A percentile compares a stretch with the other conserved stretches of the same genome.
Conservation (phyloP, 2,888 invertebrate species). For the Alloplasta piceator region DNA sequence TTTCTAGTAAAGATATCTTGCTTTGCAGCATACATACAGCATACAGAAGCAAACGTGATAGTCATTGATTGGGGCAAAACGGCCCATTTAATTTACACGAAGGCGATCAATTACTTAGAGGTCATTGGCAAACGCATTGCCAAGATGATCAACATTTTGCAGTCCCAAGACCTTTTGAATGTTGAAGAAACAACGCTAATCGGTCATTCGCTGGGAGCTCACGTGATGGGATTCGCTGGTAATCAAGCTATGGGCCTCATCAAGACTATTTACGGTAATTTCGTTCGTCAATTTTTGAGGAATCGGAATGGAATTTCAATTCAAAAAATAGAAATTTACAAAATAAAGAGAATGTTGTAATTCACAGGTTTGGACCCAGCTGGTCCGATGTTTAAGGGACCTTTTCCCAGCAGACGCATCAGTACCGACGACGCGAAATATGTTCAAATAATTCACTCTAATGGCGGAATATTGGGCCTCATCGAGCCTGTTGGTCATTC, state of each 20-base stretch:
- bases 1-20: neutral
- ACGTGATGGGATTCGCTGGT: conserved; percentile 67
- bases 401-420: conserved; percentile 49
- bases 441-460: conserved; percentile 82
- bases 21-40: conserved; percentile 70
- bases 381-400: conserved; percentile 62
- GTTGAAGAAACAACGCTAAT: conserved; percentile 55
- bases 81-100: conserved; percentile 52
- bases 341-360: neutral
- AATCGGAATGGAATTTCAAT: neutral
- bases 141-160: conserved; percentile 57
- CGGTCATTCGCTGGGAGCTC: conserved; percentile 71
- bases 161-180: conserved; percentile 45
- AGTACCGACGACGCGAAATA: conserved; percentile 75
- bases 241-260: conserved; percentile 47
- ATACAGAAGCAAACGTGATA: conserved; percentile 74
- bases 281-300: neutral
- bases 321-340: neutral
- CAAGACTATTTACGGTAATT: conserved; percentile 5
- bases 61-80: conserved; percentile 75
- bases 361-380: conserved; percentile 71
- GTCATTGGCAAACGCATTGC: conserved; percentile 56
- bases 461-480: conserved; percentile 66
- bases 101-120: conserved; percentile 40
- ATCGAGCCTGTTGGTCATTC: conserved; percentile 10